Evolutionary conservation across 2,797 vertebrate genomes (phyloP), one percentile per base, ranked within the genome.

Genomic region (Mionectes olivaceus): DNA sequence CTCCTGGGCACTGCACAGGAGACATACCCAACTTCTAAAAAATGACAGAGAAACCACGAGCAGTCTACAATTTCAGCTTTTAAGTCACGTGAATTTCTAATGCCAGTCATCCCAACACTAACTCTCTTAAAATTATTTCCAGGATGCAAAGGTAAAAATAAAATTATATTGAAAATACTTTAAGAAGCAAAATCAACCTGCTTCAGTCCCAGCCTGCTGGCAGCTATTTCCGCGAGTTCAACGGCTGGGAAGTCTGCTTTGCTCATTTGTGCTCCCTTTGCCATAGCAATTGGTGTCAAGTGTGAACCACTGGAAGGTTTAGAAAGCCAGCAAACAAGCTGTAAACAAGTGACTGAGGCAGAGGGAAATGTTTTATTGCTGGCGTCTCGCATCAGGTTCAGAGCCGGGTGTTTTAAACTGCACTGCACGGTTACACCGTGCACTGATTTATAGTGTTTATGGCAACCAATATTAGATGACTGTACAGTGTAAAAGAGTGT

Each of bases 381-480:
- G 86, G 94, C 89, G 87, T 60, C 84, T 83, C 19, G 67, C 73
- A 89, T 25, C 65, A 69, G 50, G 76, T 60, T 59, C 69, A 49
- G 68, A 50, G 69, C 2, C n/a, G 35, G 80, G 67, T 44, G 83
- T 28, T 92, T 13, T 85, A 91, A 76, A 89, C 67, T 7, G 65
- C 79, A 24, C 35, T 5, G 56, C 63, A 53, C 55, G 70, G 84
- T 59, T 74, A 6, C 65, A 83, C 50, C 28, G 44, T 15, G 16
- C 84, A 19, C 21, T 97, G 95, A 97, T 97, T 94, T 92, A 96
- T 88, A 7, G 87, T 93, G 89, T 96, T 97, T 93, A 93, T 95
- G 89, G 93, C 94, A 95, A 65, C 61, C 89, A 50, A 49, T 71
- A 88, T 93, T 87, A 79, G 56, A 83, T 76, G 95, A 19, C 59